phyloP scores from a whole-genome alignment of 1,140 invertebrate species.

The Thaumetopoea pityocampa region DNA sequence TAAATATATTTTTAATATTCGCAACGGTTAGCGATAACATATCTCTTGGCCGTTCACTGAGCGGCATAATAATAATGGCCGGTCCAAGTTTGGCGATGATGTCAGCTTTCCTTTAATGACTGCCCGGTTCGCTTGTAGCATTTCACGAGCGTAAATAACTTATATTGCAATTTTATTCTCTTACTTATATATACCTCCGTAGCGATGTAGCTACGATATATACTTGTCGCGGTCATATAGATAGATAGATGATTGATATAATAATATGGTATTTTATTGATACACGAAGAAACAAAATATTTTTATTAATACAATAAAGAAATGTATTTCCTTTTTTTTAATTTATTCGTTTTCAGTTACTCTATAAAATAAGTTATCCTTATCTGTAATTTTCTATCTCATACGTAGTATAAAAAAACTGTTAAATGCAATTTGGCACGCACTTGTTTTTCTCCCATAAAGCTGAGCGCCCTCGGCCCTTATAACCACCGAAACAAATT shows the following conservation, averaged over 20 bases:
- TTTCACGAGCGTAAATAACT: constrained; percentile 43
- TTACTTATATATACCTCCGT: constrained; percentile 28
- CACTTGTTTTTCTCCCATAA: constrained; percentile 38
- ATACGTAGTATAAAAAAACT: constrained; percentile 31
- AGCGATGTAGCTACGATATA: no score
- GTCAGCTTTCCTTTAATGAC: constrained; percentile 62
- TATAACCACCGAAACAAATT: constrained; percentile 43
- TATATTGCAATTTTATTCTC: constrained; percentile 25
- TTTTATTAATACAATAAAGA: no score
- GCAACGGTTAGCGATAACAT: constrained; percentile 48
- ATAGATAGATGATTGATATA: no score
- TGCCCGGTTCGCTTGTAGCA: constrained; percentile 37
- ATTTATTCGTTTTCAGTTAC: no score
- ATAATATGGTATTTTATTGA: no score
- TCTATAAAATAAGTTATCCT: no score
- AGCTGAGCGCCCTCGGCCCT: constrained; percentile 28
- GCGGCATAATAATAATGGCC: constrained; percentile 56
- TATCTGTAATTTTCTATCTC: no score
- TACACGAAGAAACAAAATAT: no score
- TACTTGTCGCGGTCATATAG: no score
- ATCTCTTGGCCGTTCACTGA: constrained; percentile 41
- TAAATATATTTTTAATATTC: constrained; percentile 53
- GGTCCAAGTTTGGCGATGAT: constrained; percentile 62
- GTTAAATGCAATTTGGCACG: constrained; percentile 49
- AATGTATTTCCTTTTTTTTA: no score